Percentiles rank a stretch among this genome's conserved stretches.
Conservation (phyloP, 2,113 vertebrate genomes). For the Ancistrus triradiatus region DNA sequence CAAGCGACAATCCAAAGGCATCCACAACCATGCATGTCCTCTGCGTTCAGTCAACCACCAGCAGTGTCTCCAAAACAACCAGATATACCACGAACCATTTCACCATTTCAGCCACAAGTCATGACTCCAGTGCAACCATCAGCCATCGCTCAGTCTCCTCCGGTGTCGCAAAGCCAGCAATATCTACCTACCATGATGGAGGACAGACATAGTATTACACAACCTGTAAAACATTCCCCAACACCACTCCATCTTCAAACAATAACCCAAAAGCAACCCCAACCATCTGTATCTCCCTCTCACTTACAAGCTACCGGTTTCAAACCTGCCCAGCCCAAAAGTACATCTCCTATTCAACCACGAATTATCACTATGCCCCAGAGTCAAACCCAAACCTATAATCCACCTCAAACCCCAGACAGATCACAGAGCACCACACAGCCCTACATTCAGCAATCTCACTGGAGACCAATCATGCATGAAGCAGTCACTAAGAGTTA, state of each 20-base stretch:
- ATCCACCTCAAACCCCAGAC: slow-evolving; percentile 27
- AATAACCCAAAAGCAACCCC: slow-evolving; percentile 27
- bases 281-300: slow-evolving; percentile 2
- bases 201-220: slow-evolving; percentile 24
- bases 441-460: slow-evolving; percentile 17
- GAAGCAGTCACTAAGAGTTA: slow-evolving; percentile 12
- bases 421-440: slow-evolving; percentile 4
- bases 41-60: slow-evolving; percentile 35
- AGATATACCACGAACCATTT: slow-evolving; percentile 17
- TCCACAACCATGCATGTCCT: slow-evolving; percentile 4
- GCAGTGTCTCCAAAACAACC: slow-evolving; percentile 20
- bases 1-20: slow-evolving; percentile 29
- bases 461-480: slow-evolving; percentile 10
- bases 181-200: slow-evolving; percentile 14
- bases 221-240: neutral
- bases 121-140: slow-evolving; percentile 45
- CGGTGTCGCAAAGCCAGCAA: slow-evolving; percentile 29
- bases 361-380: slow-evolving; percentile 40
- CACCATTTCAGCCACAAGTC: slow-evolving; percentile 31
- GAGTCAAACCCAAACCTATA: slow-evolving; percentile 21
- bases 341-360: slow-evolving; percentile 34
- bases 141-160: slow-evolving; percentile 12
- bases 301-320: neutral
- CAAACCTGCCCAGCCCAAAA: slow-evolving; percentile 16
- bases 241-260: slow-evolving; percentile 12